These are phyloP conservation scores for Amniataba percoides DNA, from an alignment of 2,797 vertebrate genomes.

Conservation along the genomic window DNA sequence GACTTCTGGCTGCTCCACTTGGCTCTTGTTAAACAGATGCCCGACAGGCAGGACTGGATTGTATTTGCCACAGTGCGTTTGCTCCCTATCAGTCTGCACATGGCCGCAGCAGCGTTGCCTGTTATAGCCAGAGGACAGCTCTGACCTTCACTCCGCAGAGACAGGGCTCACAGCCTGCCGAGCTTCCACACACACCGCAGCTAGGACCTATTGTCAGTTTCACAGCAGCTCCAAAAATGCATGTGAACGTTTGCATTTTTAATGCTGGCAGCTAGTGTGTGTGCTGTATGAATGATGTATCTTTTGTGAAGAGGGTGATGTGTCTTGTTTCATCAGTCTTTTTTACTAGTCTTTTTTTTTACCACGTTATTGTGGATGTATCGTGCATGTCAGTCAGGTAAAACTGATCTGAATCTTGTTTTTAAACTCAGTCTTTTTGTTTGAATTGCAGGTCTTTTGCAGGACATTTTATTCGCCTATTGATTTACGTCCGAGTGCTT, in stretches of 20 bases:
- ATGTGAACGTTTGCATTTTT: constrained; percentile 23
- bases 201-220: constrained; percentile 51
- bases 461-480: constrained; percentile 31
- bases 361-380: background rate
- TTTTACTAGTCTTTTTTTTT: no score
- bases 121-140: constrained; percentile 77
- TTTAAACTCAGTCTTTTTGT: constrained; percentile 22
- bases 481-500: constrained; percentile 47
- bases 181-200: constrained; percentile 37
- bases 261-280: constrained; percentile 14
- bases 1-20: constrained; percentile 74
- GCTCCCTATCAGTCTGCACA: constrained; percentile 72
- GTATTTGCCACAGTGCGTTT: constrained; percentile 59
- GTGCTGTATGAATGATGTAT: constrained; percentile 12
- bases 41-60: constrained; percentile 55
- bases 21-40: constrained; percentile 65
- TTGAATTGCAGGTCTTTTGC: constrained; percentile 14
- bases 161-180: constrained; percentile 57
- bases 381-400: background rate
- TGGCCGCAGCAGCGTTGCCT: constrained; percentile 61
- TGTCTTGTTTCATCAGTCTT: background rate
- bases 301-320: background rate
- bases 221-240: constrained; percentile 35
- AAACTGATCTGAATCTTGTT: background rate
- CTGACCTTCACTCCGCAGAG: constrained; percentile 80